A percentile compares a stretch with the other conserved stretches of the same genome.
These are phyloP conservation scores for Amblyraja radiata DNA, from an alignment of 2,797 vertebrate species.

Conservation along the genomic window DNA sequence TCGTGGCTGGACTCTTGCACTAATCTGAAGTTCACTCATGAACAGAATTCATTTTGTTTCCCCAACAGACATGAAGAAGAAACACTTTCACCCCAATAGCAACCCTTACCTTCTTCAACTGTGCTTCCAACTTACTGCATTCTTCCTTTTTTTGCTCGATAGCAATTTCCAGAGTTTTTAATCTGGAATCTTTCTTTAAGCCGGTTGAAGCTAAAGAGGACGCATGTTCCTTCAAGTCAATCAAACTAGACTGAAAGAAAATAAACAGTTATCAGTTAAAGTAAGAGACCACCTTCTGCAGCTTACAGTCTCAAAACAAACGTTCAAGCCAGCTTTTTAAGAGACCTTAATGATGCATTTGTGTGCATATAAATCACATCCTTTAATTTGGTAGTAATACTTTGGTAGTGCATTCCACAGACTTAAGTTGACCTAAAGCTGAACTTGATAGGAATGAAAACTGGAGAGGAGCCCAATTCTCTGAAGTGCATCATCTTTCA, in stretches of 20 bases:
- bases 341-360: not conserved
- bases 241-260: constrained; percentile 83
- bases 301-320: not conserved
- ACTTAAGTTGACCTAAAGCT: not conserved
- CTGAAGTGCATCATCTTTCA: not conserved
- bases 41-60: not conserved
- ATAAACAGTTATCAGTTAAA: constrained; percentile 40
- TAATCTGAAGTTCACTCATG: not conserved
- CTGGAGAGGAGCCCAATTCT: not conserved
- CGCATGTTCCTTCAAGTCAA: constrained; percentile 96
- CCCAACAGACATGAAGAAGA: not conserved
- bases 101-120: constrained; percentile 89
- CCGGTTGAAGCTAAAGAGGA: constrained; percentile 90
- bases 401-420: not conserved
- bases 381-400: not conserved
- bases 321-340: not conserved
- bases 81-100: too few relatives aligned
- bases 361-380: not conserved
- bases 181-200: constrained; percentile 95
- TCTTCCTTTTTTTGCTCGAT: constrained; percentile 99
- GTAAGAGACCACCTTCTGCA: not conserved
- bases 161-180: constrained; percentile 96
- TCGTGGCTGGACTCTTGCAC: not conserved
- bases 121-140: constrained; percentile 97
- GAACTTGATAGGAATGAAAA: not conserved